Base-by-base conservation (phyloP, 2,113 vertebrate genomes). In the Chaetura pelagica region DNA sequence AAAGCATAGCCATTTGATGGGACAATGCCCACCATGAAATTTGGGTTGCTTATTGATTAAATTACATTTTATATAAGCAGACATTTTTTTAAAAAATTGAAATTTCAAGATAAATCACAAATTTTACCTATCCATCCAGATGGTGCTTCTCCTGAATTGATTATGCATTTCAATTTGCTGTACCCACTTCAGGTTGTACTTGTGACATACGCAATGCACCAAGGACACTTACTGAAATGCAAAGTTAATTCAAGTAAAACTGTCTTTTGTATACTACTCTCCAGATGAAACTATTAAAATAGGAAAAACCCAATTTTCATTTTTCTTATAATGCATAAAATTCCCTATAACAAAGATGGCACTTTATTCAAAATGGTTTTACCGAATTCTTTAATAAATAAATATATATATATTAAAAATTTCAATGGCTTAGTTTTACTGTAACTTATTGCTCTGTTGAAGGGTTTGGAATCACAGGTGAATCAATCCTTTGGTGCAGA, bases 161-260 rank as follows among this genome's bases (percentile, higher is more conserved):
- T 90, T 72, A 34, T 72, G 77, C 87, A 88, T 96, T 95, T 95
- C 87, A 95, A 95, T 96, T 94, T 96, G 90, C 81, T 86, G 75
- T 67, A 89, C 54, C 74, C 90, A 87, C 81, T 94, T 79, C 71
- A 72, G 54, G 86, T 95, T 90, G 91, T 62, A 78, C 68, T 54
- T 79, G 74, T 93, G 87, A 87, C 67, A 89, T 48, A 91, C 32
- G 58, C 71, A 85, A 69, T 17, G 78, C 27, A 61, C 74, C 77
- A 93, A 94, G 84, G 90, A 90, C 92, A 91, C 71, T 90, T 84
- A 84, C 59, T 79, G 38, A 96, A 81, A 89, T 24, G 84, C 91
- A 84, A 88, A 94, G 46, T 86, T 96, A 92, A 96, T 95, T 93
- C 81, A 54, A 92, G 61, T 84, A 75, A 87, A 84, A 10, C 17